Evolutionary conservation across 1,140 invertebrate species (phyloP).

Genomic region (Aethina tumida): DNA sequence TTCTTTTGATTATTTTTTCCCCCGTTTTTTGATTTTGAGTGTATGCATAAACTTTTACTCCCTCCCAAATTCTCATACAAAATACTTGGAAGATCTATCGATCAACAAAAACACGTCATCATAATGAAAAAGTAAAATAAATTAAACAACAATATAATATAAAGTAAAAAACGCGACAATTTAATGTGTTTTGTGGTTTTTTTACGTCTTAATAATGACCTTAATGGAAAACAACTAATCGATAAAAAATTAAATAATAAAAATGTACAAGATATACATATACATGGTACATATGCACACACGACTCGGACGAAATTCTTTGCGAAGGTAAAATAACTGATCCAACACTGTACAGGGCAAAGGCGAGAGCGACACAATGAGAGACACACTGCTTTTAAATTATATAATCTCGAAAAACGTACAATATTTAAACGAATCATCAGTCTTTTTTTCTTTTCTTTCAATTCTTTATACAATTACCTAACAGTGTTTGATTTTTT

Average conservation of each 20-base stretch:
- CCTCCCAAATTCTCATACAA: neutral
- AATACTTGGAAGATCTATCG: neutral
- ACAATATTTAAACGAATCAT: conserved; percentile 12
- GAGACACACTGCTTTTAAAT: conserved; percentile 29
- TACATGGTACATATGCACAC: conserved; percentile 32
- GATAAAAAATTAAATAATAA: conserved; percentile 35
- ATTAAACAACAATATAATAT: conserved; percentile 16
- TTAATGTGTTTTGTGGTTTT: conserved; percentile 20
- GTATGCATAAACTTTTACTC: conserved; percentile 6
- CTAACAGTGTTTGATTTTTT: too few species aligned
- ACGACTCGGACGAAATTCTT: too few species aligned
- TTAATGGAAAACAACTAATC: conserved; percentile 1
- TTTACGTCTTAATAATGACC: conserved; percentile 8
- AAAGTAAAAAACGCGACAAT: conserved; percentile 24
- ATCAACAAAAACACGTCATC: neutral
- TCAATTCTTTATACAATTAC: too few species aligned
- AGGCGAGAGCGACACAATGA: too few species aligned
- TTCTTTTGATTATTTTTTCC: conserved; percentile 10
- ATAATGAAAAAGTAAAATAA: conserved; percentile 5
- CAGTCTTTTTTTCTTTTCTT: too few species aligned
- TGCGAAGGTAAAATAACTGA: too few species aligned
- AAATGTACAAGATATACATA: conserved; percentile 37
- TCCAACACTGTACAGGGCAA: too few species aligned
- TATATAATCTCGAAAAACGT: conserved; percentile 20
- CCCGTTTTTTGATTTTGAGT: conserved; percentile 11